Base-by-base conservation (phyloP, 2,888 invertebrate genomes). In the Macroteleia sp. region DNA sequence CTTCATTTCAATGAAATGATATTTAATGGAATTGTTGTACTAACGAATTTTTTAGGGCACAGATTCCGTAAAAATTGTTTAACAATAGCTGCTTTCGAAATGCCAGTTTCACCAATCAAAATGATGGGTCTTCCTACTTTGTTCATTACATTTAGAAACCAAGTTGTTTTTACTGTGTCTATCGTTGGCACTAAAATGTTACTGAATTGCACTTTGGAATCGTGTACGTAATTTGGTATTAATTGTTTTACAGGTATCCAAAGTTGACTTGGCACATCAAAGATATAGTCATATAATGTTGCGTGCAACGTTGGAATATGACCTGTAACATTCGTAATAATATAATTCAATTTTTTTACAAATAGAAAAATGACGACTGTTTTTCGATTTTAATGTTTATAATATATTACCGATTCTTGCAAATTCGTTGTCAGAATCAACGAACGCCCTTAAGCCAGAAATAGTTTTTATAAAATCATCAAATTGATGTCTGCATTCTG, bases 11-110 rank as follows among this genome's bases (percentile, higher is more conserved):
- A 42, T 42, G 12, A 19, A 17, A 16, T 17, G 12, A 10, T 56
- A 56, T 44, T 22, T 32, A 4, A 39, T 39, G 16, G 4, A 52
- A 22, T 19, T 12, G 16, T 0, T n/a, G n/a, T 30, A 92, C 93
- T 93, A 87, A 96, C 96, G 90, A 94, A 95, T 90, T 92, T 92
- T 32, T 95, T 94, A 0, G 93, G 86, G 80, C 96, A 94, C 28
- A 98, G 89, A 66, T 94, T 94, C 41, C 95, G 93, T 50, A 98
- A 92, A 91, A 96, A 98, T 88, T 96, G 95, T 57, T 95, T 94
- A 66, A 97, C 95, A 48, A 97, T 96, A 0, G 98, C 97, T 0
- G 97, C 97, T 92, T 98, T 98, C 0, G 97, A 97, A 1, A 97
- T 97, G 5, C 98, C 98, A 0, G 97, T 97, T 85, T 98, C 97